Evolutionary conservation across 2,113 vertebrate species (phyloP).

Genomic region (Castor canadensis): DNA sequence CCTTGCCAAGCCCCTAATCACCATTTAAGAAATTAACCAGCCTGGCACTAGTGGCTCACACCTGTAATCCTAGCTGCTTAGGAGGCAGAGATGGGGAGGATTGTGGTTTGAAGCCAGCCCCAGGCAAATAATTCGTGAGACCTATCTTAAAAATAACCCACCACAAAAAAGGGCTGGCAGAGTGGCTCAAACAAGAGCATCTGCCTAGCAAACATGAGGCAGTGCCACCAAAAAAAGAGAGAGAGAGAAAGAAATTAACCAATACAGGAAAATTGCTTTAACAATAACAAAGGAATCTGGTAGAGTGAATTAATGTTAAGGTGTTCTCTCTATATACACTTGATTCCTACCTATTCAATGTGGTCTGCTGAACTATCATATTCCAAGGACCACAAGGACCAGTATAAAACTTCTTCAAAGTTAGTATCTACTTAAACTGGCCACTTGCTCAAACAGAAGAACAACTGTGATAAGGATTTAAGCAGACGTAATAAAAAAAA

Average conservation of each 20-base stretch:
- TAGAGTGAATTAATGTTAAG: constrained; percentile 24
- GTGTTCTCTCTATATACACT: constrained; percentile 28
- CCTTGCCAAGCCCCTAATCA: constrained; percentile 5
- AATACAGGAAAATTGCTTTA: constrained; percentile 9
- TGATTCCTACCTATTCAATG: constrained; percentile 45
- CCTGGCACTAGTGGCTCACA: neutral
- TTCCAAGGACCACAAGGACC: constrained; percentile 44
- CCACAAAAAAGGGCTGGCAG: too few species aligned
- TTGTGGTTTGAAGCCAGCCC: too few species aligned
- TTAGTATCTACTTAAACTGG: constrained; percentile 62
- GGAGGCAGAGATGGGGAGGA: too few species aligned
- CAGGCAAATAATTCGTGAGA: too few species aligned
- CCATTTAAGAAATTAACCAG: neutral
- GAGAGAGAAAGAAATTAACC: neutral
- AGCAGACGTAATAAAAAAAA: constrained; percentile 54
- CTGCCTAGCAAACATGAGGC: neutral
- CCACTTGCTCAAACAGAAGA: constrained; percentile 61
- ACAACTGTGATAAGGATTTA: constrained; percentile 57
- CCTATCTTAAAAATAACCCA: too few species aligned
- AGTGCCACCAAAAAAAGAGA: neutral
- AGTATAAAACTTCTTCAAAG: constrained; percentile 45
- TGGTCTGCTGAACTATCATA: constrained; percentile 45
- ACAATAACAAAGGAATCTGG: neutral
- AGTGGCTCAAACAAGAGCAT: too few species aligned
- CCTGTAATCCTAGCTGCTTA: neutral